Conservation (phyloP, 2,888 invertebrate species). For the Cephus spinipes region DNA sequence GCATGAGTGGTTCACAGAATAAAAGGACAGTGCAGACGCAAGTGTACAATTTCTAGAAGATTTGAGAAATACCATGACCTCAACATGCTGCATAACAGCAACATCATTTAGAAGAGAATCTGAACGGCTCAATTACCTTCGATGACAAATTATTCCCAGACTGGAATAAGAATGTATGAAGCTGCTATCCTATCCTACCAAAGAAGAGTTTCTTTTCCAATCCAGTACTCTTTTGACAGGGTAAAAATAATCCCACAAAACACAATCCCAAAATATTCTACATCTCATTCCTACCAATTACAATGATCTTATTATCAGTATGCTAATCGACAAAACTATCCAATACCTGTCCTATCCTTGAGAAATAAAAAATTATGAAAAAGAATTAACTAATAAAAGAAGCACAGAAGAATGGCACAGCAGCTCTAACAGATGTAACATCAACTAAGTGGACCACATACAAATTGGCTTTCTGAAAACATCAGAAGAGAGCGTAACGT, state of each 20-base stretch:
- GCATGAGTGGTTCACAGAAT: neutral
- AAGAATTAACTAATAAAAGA: neutral
- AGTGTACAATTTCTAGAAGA: neutral
- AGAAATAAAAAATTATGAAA: neutral
- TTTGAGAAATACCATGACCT: neutral
- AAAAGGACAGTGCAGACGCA: neutral
- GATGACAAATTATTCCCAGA: neutral
- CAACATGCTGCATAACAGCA: neutral
- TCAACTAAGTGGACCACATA: neutral
- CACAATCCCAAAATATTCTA: neutral
- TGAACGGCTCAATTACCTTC: neutral
- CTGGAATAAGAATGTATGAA: neutral
- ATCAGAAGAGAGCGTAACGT: constrained; percentile 18
- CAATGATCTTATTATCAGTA: neutral
- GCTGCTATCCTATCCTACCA: neutral
- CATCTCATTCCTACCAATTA: neutral
- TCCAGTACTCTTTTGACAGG: constrained; percentile 16
- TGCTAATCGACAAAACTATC: neutral
- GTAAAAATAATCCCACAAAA: constrained; percentile 25
- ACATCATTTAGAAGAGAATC: neutral
- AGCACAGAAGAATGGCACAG: neutral
- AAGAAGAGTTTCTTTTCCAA: neutral
- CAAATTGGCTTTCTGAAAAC: neutral
- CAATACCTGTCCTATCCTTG: neutral
- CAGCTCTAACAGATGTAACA: neutral